phyloP scores from a whole-genome alignment of 2,797 vertebrate species.

The Poecilia gillii region DNA sequence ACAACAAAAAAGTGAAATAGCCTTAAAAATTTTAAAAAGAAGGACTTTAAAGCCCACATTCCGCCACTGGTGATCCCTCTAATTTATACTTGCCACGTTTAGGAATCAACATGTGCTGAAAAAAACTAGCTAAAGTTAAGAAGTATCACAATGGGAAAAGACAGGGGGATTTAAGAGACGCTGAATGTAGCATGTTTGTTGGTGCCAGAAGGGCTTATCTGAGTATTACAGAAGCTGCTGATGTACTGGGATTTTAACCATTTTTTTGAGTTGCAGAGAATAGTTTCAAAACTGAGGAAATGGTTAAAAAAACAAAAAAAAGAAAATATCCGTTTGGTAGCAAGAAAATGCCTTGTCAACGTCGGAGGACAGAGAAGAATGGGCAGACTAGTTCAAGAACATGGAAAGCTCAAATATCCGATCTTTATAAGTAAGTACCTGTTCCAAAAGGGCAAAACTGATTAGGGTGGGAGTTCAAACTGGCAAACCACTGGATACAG shows the following conservation, averaged over 20 bases:
- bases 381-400: not conserved
- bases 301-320: too few species aligned
- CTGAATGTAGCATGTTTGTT: not conserved
- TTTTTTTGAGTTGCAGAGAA: not conserved
- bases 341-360: not conserved
- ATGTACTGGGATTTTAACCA: not conserved
- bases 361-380: not conserved
- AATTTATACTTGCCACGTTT: not conserved
- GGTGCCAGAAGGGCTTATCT: not conserved
- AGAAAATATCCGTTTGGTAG: not conserved
- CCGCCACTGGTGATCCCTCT: not conserved
- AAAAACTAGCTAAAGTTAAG: not conserved
- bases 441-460: not conserved
- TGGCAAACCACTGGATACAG: too few species aligned
- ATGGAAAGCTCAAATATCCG: not conserved
- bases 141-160: not conserved
- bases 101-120: not conserved
- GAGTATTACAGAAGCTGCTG: not conserved
- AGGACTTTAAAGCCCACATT: not conserved
- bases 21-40: not conserved
- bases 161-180: not conserved
- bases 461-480: not conserved
- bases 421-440: not conserved
- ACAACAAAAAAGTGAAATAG: slow-evolving; percentile 3
- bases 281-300: not conserved